phyloP scores from a whole-genome alignment of 2,797 vertebrate genomes.

The Gallinago solitaria region DNA sequence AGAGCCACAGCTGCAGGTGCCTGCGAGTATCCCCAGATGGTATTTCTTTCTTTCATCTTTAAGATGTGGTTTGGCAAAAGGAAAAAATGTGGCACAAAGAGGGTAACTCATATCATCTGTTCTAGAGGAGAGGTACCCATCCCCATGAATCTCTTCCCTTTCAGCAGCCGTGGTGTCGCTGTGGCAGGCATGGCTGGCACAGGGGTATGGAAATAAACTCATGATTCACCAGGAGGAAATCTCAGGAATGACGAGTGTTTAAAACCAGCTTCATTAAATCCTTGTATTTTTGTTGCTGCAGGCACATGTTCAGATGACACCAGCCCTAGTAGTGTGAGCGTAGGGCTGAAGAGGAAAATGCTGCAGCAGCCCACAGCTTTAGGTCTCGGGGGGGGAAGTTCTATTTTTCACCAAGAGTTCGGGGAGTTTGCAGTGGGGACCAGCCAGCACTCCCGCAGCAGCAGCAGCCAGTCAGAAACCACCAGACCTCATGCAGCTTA shows the following conservation, averaged over 20 bases:
- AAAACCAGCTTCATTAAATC: neutral
- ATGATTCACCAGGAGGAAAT: neutral
- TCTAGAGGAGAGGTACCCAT: neutral
- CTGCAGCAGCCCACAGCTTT: neutral
- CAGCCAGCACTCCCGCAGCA: neutral
- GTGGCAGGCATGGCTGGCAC: neutral
- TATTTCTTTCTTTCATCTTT: neutral
- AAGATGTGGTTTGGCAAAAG: neutral
- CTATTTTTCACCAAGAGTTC: neutral
- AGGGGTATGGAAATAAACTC: neutral
- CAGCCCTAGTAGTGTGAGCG: neutral
- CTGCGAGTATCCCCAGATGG: neutral
- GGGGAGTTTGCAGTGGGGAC: neutral
- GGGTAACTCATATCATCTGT: neutral
- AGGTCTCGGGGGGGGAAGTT: neutral
- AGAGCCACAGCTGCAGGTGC: rapidly evolving
- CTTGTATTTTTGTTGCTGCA: neutral
- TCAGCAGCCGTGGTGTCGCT: neutral
- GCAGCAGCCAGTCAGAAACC: neutral
- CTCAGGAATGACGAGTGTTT: neutral
- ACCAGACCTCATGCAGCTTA: neutral
- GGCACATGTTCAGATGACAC: neutral
- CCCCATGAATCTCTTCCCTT: rapidly evolving
- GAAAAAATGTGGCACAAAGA: neutral
- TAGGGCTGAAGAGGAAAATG: neutral